Percentiles rank a stretch among this genome's conserved stretches.
Conservation (phyloP, 2,888 invertebrate species). For the Autographa gamma region DNA sequence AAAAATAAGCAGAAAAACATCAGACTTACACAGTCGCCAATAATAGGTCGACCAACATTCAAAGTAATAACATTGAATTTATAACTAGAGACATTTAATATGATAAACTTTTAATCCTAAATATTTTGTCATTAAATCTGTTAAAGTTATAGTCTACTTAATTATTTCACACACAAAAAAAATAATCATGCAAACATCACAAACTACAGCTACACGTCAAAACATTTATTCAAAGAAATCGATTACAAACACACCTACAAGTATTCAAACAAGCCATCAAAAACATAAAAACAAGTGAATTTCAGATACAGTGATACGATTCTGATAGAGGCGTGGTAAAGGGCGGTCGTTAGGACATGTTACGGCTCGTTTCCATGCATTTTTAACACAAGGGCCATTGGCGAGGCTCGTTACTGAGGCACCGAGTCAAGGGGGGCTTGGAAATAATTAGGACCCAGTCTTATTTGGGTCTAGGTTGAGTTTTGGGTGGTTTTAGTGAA, state of each 20-base stretch:
- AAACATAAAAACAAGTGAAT: slow-evolving; percentile 32
- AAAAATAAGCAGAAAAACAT: no score
- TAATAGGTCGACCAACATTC: no score
- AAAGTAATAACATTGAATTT: no score
- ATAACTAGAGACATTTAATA: no score
- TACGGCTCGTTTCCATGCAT: slow-evolving; percentile 70
- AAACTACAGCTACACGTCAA: background rate
- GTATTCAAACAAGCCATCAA: slow-evolving; percentile 37
- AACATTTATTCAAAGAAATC: background rate
- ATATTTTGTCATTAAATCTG: no score
- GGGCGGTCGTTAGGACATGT: slow-evolving; percentile 53
- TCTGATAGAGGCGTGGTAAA: slow-evolving; percentile 45
- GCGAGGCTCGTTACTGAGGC: slow-evolving; percentile 67
- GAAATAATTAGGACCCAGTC: slow-evolving; percentile 59
- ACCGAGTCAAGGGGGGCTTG: slow-evolving; percentile 69
- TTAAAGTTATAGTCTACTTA: no score
- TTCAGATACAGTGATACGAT: slow-evolving; percentile 27
- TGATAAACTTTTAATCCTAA: no score
- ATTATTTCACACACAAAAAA: no score
- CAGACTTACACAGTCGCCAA: no score
- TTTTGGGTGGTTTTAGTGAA: background rate
- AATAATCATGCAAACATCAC: no score
- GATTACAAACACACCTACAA: slow-evolving; percentile 18
- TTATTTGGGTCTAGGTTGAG: slow-evolving; percentile 26
- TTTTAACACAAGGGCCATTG: slow-evolving; percentile 69